Percentiles rank a stretch among this genome's conserved stretches.
Conservation (phyloP, 35 echinoderm and acorn worm species). For the Nesometra sesokonis region DNA sequence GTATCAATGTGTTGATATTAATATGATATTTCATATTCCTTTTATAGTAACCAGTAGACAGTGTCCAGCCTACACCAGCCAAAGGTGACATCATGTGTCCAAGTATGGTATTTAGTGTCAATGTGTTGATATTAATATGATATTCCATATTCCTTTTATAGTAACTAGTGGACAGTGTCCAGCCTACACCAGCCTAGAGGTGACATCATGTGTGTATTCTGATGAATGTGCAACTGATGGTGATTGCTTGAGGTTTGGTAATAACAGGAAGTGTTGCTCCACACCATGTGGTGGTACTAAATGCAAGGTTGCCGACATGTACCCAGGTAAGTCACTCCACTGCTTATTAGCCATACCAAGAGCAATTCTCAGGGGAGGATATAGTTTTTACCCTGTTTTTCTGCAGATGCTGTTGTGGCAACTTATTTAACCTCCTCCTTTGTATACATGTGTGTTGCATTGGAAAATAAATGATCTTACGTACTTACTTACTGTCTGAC, state of each 20-base stretch:
- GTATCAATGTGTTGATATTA: too few species aligned
- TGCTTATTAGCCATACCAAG: too few species aligned
- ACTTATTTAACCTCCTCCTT: too few species aligned
- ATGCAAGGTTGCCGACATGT: neutral
- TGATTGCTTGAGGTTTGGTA: neutral
- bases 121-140: neutral
- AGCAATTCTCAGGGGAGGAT: too few species aligned
- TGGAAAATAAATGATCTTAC: too few species aligned
- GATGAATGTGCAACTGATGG: neutral
- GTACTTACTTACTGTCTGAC: too few species aligned
- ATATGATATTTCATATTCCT: too few species aligned
- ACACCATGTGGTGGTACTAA: conserved; percentile 6
- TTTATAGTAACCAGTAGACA: too few species aligned
- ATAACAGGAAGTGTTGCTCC: neutral
- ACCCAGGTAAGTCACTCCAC: neutral
- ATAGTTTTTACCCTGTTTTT: too few species aligned
- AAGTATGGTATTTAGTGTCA: neutral
- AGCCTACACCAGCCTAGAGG: neutral
- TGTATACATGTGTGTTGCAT: too few species aligned
- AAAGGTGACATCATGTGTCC: neutral
- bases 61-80: too few species aligned
- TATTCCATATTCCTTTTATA: neutral
- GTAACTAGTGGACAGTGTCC: neutral
- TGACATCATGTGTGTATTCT: neutral
- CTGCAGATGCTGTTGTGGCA: too few species aligned